Evolutionary conservation across 2,797 vertebrate species (phyloP), one percentile per base, ranked within the genome.

Genomic region (Eurystomus glaucurus): DNA sequence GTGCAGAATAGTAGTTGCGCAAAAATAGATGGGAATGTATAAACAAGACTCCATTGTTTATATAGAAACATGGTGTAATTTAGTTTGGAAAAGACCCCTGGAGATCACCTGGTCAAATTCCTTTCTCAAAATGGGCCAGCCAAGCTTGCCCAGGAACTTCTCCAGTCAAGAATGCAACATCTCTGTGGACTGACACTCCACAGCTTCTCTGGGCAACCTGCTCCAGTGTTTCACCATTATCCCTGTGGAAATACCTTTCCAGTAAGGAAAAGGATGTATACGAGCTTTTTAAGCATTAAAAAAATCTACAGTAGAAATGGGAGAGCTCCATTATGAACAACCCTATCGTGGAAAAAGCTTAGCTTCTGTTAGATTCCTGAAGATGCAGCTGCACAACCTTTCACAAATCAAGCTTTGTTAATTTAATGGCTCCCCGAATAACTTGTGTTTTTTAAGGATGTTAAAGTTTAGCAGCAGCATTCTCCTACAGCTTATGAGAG

Each of bases 271-370:
- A 88, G 22, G 35, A 35, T 5, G 7, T 18, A 31, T 89, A 45
- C 28, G 43, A 87, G 13, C 51, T 66, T 80, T 77, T 83, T 41
- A 85, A 94, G 55, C 11, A 57, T 77, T 77, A 55, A 62, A 71
- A 45, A 86, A 55, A 39, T 29, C 62, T 64, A 33, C 14, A 54
- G 20, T 5, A 84, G 52, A 85, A 79, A 76, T 33, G 9, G 7
- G 16, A 80, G 33, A 68, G 3, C 10, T 78, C 26, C 39, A 1
- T 57, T 71, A 65, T 16, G 33, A 92, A 72, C 35, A 79, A 62
- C 3, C 3, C 22, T 33, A 13, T 15, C 4, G n/a, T 2, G 26
- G 64, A 61, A 91, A 92, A 93, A 66, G 4, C 16, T 78, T 78
- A n/a, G 61, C 51, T 25, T 28, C 35, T 89, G 4, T 69, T 46